Percentiles rank a stretch among this genome's conserved stretches.
Evolutionary conservation across 2,888 invertebrate genomes (phyloP).

Genomic region (Nomada lathburiana): DNA sequence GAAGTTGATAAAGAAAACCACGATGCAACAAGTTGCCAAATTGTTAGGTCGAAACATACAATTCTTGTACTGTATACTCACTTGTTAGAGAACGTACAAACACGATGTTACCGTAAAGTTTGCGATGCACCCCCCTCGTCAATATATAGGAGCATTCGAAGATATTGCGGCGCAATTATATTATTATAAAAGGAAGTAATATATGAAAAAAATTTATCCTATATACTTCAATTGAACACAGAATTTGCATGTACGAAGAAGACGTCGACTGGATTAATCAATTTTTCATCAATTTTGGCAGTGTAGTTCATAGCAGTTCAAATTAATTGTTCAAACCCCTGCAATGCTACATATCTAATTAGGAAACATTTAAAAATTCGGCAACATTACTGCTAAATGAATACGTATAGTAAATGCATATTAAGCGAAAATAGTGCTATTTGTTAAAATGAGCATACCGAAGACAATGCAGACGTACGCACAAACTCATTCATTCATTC

Average conservation of each 20-base stretch:
- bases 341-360: slow-evolving; percentile 43
- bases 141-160: slow-evolving; percentile 70
- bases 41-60: neutral
- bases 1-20: slow-evolving; percentile 51
- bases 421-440: slow-evolving; percentile 69
- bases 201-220: slow-evolving; percentile 72
- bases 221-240: slow-evolving; percentile 20
- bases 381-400: slow-evolving; percentile 65
- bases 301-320: slow-evolving; percentile 76
- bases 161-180: slow-evolving; percentile 70
- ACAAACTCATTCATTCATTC: neutral
- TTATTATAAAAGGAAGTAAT: slow-evolving; percentile 69
- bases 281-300: slow-evolving; percentile 82
- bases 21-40: slow-evolving; percentile 60
- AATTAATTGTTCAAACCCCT: slow-evolving; percentile 56
- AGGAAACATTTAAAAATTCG: slow-evolving; percentile 57
- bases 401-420: slow-evolving; percentile 60
- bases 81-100: neutral
- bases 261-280: slow-evolving; percentile 78
- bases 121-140: slow-evolving; percentile 72
- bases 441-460: slow-evolving; percentile 6
- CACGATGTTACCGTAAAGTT: slow-evolving; percentile 43
- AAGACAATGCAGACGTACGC: neutral
- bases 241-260: slow-evolving; percentile 68
- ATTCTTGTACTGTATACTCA: neutral